Conservation (phyloP, 2,797 vertebrate species). For the Pseudochirops cupreus region DNA sequence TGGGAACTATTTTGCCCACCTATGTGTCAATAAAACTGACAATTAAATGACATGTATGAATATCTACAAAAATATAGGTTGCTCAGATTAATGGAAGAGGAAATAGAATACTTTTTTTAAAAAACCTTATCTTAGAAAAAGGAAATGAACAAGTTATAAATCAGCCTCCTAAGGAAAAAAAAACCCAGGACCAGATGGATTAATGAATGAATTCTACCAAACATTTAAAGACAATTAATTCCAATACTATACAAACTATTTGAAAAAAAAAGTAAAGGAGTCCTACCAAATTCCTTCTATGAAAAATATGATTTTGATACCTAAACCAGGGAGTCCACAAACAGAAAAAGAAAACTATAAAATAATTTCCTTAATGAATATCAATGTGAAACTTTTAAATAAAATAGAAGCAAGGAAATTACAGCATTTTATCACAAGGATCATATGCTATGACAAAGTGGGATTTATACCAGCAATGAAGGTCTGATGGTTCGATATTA, state of each 20-base stretch:
- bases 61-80: neutral
- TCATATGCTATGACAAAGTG: neutral
- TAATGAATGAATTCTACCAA: neutral
- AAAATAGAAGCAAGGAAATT: neutral
- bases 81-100: neutral
- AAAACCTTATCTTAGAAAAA: neutral
- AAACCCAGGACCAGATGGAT: neutral
- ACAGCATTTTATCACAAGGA: neutral
- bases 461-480: neutral
- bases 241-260: neutral
- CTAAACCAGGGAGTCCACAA: neutral
- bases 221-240: neutral
- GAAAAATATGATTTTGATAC: neutral
- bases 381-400: neutral
- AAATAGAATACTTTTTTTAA: neutral
- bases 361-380: neutral
- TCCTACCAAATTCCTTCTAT: neutral
- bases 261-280: neutral
- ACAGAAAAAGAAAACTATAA: neutral
- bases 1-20: neutral
- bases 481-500: neutral
- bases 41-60: neutral
- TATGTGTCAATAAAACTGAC: neutral
- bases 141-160: neutral
- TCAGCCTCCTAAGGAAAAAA: neutral